Base-by-base conservation (phyloP, 2,888 invertebrate genomes). In the Blastobasis lacticolella region DNA sequence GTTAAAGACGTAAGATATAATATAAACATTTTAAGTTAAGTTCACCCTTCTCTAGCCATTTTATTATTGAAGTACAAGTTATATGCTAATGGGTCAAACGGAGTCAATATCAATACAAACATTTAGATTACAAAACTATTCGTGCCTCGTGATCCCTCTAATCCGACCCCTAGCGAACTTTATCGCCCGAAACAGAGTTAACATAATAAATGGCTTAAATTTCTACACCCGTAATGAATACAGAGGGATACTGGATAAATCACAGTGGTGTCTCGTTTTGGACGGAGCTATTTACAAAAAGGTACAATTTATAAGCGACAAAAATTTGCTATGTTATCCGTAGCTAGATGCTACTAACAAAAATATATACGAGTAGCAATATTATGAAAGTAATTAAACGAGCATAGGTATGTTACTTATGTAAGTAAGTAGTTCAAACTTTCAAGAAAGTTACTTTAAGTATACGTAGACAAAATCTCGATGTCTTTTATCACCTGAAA, bases 161-260 rank as follows among this genome's bases (percentile, higher is more conserved):
- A 70, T 67, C 63, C 71, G 64, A 69, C 75, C 82, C 81, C 73
- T 69, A 66, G 64, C 73, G 66, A 69, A 78, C 67, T 86, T 83
- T 84, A 86, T 85, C 76, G 75, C 74, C 78, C 81, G 75, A 75
- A 69, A 77, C 80, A 75, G 74, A 82, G 82, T 80, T 87, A 87
- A 88, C 87, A 85, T 84, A 87, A 88, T 88, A 86, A 87, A 88
- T 88, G 85, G 85, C 83, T 86, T 78, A 87, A 87, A 87, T 86
- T 85, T 88, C 87, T 87, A 85, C 87, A 87, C 87, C 85, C 76
- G 78, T 85, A 86, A 87, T 88, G 87, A 88, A 86, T 87, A 85
- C 82, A 77, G 77, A 83, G 83, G 85, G 83, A 79, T 76, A 71
- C 63, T 69, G 66, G 72, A 82, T 87, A 86, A 86, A 87, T 87